These are phyloP conservation scores for Rhysida immarginata DNA, from an alignment of 1,140 invertebrate species.

Conservation along the genomic window DNA sequence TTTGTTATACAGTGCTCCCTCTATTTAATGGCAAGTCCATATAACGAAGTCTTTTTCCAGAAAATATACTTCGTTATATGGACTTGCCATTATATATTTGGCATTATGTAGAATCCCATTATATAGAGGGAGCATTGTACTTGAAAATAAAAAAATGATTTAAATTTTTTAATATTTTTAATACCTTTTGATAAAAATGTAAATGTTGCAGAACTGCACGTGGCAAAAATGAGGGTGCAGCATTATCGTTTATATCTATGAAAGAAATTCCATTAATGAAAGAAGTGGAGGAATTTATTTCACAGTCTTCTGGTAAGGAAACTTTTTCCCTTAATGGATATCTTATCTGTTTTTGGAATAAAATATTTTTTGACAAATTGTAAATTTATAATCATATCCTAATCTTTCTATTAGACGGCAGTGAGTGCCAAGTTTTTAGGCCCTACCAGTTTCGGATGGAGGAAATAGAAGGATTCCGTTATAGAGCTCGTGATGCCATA, in stretches of 20 bases:
- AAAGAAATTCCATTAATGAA: conserved; percentile 59
- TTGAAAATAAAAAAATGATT: no score
- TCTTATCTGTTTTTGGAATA: neutral
- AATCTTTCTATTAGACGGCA: neutral
- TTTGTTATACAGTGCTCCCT: no score
- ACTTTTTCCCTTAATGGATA: no score
- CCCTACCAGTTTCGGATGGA: conserved; percentile 88
- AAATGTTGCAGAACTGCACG: conserved; percentile 71
- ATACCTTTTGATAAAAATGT: no score
- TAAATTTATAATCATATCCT: neutral
- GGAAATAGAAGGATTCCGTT: conserved; percentile 88
- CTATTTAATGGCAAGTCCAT: no score
- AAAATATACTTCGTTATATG: no score
- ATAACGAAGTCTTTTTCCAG: no score
- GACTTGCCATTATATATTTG: no score
- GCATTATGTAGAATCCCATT: no score
- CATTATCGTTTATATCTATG: conserved; percentile 79
- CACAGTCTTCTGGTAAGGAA: neutral
- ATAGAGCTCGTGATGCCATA: conserved; percentile 86
- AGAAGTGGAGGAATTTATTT: conserved; percentile 45
- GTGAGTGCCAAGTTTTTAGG: conserved; percentile 34
- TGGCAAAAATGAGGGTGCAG: conserved; percentile 84
- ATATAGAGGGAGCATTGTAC: no score
- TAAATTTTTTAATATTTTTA: no score
- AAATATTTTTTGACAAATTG: neutral